Evolutionary conservation across 2,797 vertebrate species (phyloP).

Genomic region (Hafferia zeledoni): DNA sequence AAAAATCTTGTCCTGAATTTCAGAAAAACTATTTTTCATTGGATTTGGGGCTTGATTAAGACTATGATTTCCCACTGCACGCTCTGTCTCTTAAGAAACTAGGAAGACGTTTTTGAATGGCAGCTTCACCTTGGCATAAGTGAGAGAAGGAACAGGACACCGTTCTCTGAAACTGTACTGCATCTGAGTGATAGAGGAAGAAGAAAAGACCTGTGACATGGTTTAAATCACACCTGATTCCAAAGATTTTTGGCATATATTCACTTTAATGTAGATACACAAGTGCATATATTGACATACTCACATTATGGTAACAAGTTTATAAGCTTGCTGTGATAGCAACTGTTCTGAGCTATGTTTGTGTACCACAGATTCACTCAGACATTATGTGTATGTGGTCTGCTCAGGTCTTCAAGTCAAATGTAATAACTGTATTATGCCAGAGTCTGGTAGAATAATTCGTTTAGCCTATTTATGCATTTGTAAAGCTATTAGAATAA

Average conservation of each 20-base stretch:
- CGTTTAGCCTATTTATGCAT: neutral
- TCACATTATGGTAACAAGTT: neutral
- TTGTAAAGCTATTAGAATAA: constrained; percentile 18
- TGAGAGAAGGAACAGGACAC: neutral
- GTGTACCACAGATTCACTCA: neutral
- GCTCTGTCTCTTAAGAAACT: neutral
- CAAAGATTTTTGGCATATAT: neutral
- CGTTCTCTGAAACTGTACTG: neutral
- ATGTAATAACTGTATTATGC: neutral
- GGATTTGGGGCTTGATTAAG: neutral
- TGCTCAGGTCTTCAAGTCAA: neutral
- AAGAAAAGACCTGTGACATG: neutral
- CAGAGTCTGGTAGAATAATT: neutral
- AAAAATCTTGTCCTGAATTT: neutral
- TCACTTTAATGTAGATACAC: neutral
- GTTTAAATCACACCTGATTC: neutral
- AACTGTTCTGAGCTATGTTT: neutral
- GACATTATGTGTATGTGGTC: neutral
- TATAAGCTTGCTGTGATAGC: neutral
- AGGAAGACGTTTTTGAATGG: neutral
- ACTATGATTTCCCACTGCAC: neutral
- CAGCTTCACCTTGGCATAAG: neutral
- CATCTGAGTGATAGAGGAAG: neutral
- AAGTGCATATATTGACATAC: neutral
- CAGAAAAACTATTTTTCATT: neutral